Base-by-base conservation (phyloP, 1,140 invertebrate genomes). In the Goniozus legneri region DNA sequence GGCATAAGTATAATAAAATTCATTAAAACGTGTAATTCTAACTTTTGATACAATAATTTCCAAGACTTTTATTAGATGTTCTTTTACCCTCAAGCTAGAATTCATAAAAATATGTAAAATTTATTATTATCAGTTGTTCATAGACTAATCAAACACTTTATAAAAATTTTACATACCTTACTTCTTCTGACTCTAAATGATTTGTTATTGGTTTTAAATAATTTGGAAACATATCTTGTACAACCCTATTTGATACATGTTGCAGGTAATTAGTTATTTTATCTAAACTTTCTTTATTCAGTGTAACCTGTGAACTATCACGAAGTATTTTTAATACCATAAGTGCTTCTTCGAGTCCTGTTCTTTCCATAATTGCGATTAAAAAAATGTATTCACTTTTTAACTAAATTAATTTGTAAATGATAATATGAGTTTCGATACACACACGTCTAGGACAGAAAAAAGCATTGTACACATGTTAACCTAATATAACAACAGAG, bases 201-300 rank as follows among this genome's bases (percentile, higher is more conserved):
- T 71, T 66, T 8, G 75, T 69, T 27, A 80, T 67, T 2, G 80
- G 79, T 43, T 75, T 77, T 22, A 80, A 60, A 46, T 81, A 63
- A 52, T 79, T 79, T 47, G 77, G 74, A 13, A 74, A 71, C 2
- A 80, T 50, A 44, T 78, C 71, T 53, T 80, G 76, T 12, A 80
- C 38, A 12, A 65, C 60, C 22, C 73, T 63, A 35, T 55, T 58
- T 3, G 75, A 67, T 22, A 77, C 50, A 3, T 66, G 67, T 24
- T 60, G 50, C 2, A 75, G 60, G 8, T 58, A 31, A 4, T 54
- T 39, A 1, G 50, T 41, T 37, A 79, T 68, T 22, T 62, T 35
- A 12, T 34, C 30, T 18, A 76, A 56, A 44, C 59, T 69, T 10
- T 75, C 57, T 7, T 56, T 54, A 31, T 62, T 67, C 0, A 79